A percentile compares a stretch with the other conserved stretches of the same genome.
Evolutionary conservation across 35 echinoderm and acorn worm species (phyloP).

Genomic region (Amphiura filiformis): DNA sequence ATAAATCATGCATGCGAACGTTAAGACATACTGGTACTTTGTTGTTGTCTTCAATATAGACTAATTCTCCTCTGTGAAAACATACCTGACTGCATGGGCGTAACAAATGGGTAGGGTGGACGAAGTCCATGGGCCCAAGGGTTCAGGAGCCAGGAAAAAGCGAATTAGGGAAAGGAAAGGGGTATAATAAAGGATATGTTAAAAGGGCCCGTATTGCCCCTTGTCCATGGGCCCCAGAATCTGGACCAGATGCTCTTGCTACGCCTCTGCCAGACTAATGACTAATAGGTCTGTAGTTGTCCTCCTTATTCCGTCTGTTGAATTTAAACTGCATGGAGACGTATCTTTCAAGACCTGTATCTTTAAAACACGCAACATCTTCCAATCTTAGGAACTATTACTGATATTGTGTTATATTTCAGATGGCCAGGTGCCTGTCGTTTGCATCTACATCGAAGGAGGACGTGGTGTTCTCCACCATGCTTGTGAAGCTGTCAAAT

Average conservation of each 20-base stretch:
- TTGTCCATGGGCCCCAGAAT: not conserved
- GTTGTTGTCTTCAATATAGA: not conserved
- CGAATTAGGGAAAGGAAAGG: not conserved
- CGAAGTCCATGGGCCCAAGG: too few species aligned
- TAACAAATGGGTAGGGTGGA: not conserved
- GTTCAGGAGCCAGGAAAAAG: not conserved
- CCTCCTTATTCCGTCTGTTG: not conserved
- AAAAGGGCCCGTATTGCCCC: too few species aligned
- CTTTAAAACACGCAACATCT: not conserved
- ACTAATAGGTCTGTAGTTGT: not conserved
- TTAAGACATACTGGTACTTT: too few species aligned
- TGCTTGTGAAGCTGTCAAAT: not conserved
- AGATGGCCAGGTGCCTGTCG: not conserved
- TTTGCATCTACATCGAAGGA: not conserved
- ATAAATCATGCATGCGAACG: too few species aligned
- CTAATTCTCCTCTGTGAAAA: not conserved
- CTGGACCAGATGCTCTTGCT: not conserved
- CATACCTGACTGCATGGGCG: not conserved
- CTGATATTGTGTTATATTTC: not conserved
- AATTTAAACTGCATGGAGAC: not conserved
- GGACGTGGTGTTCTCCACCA: not conserved
- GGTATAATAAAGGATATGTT: too few species aligned
- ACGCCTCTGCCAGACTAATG: not conserved
- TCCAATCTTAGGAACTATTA: not conserved
- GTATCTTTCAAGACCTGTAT: not conserved